Conservation (phyloP, 2,113 vertebrate genomes). For the Notarius lentiginosus region DNA sequence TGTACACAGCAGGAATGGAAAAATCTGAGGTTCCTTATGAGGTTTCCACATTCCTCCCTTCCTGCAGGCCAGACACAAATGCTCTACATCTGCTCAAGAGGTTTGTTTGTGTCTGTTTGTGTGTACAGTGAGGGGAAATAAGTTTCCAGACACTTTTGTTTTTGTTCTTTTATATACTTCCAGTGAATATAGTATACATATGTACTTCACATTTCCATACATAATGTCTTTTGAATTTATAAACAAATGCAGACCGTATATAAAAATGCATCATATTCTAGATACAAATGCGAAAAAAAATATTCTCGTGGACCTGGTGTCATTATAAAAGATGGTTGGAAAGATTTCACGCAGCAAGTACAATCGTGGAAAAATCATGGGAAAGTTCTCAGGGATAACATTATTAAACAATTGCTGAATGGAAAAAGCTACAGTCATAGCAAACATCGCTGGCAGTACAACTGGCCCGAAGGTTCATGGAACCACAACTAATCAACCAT, state of each 20-base stretch:
- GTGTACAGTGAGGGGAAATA: slow-evolving; percentile 2
- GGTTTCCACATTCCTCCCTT: slow-evolving; percentile 62
- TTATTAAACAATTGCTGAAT: not conserved
- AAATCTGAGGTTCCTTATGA: slow-evolving; percentile 75
- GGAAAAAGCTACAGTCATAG: not conserved
- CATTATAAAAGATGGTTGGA: not conserved
- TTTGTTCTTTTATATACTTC: not conserved
- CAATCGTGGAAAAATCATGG: not conserved
- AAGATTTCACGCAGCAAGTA: not conserved
- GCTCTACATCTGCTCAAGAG: slow-evolving; percentile 57
- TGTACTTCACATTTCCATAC: not conserved
- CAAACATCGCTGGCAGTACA: not conserved
- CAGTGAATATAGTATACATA: not conserved
- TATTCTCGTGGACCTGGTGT: too few species aligned
- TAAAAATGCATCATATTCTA: not conserved
- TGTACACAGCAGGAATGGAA: slow-evolving; percentile 76
- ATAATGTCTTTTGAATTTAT: not conserved
- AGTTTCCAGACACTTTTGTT: not conserved
- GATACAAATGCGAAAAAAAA: not conserved
- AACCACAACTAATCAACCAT: not conserved
- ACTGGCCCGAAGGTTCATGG: not conserved
- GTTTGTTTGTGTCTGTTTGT: slow-evolving; percentile 12
- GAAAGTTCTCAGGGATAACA: not conserved
- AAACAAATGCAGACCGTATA: not conserved
- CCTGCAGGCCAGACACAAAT: slow-evolving; percentile 47